Evolutionary conservation across 2,113 vertebrate genomes (phyloP).

Genomic region (Antechinus stuartii): DNA sequence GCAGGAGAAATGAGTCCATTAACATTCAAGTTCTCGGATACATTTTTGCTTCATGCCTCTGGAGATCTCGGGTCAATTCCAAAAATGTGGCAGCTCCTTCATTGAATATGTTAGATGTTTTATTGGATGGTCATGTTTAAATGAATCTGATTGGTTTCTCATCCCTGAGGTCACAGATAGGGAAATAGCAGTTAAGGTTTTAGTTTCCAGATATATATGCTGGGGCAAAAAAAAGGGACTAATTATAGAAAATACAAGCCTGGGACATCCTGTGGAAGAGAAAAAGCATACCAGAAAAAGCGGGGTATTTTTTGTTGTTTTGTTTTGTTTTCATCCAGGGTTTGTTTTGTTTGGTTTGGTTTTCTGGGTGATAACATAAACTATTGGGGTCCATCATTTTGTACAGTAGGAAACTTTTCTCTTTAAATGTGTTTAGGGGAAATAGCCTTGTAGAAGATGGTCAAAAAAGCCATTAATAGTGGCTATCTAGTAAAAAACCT

Average conservation of each 20-base stretch:
- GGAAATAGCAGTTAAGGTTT: no score
- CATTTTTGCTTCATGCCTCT: neutral
- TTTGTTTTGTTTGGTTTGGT: neutral
- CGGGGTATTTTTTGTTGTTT: neutral
- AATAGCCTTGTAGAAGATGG: neutral
- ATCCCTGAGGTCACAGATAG: no score
- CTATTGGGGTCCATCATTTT: neutral
- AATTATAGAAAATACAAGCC: neutral
- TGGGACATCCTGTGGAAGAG: neutral
- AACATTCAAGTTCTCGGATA: neutral
- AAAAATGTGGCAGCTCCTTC: neutral
- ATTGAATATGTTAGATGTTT: neutral
- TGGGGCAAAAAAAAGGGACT: neutral
- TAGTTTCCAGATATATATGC: no score
- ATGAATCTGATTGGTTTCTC: neutral
- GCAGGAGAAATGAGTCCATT: neutral
- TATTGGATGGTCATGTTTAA: neutral
- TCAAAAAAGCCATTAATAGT: neutral
- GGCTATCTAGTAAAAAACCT: neutral
- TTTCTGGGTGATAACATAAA: neutral
- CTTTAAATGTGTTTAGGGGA: neutral
- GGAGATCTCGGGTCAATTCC: neutral
- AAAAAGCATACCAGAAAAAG: neutral
- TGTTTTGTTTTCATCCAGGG: no score
- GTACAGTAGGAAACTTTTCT: neutral